Base-by-base conservation (phyloP, 1,140 invertebrate genomes). In the Drosophila ogumai region DNA sequence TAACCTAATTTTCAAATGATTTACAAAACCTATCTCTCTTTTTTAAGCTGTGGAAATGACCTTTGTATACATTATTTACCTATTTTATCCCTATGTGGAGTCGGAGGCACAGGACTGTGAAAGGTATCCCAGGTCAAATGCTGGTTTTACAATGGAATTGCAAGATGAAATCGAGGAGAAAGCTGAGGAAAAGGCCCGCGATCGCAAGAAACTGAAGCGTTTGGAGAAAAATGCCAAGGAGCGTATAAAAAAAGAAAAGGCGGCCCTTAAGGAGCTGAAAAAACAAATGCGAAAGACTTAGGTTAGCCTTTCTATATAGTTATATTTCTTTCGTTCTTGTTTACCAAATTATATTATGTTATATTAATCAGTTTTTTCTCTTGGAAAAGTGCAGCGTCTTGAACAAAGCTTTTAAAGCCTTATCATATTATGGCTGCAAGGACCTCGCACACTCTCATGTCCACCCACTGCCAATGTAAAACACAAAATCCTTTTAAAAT, bases 401-500 rank as follows among this genome's bases (percentile, higher is more conserved):
- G 46, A 22, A 43, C 22, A 66, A 77, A 65, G 58, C 38, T 60
- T 54, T 80, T 82, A 71, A 75, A 88, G 55, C 66, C 64, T 72
- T 68, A 73, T 68, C 52, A 63, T 32, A 82, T 74, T 73, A 59
- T 50, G 63, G 52, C 61, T 73, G 59, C 71, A 40, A 55, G 28
- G 43, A 57, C 50, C 47, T 36, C 36, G 34, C 43, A 41, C 65
- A 34, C 22, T 36, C 32, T 31, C 9, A 25, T 57, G 41, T 59
- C 46, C 56, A 57, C 52, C 7, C 50, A 15, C 52, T 25, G 32
- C 17, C 46, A 60, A 63, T 81, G 81, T 60, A 81, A 46, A 82
- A 75, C 68, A 67, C 49, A 77, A 81, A 88, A 88, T 88, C 80
- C 84, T 84, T 88, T 90, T 88, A 88, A 88, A 90, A 88, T 84